Evolutionary conservation across 2,888 invertebrate genomes (phyloP).

Genomic region (Caenorhabditis sp.): DNA sequence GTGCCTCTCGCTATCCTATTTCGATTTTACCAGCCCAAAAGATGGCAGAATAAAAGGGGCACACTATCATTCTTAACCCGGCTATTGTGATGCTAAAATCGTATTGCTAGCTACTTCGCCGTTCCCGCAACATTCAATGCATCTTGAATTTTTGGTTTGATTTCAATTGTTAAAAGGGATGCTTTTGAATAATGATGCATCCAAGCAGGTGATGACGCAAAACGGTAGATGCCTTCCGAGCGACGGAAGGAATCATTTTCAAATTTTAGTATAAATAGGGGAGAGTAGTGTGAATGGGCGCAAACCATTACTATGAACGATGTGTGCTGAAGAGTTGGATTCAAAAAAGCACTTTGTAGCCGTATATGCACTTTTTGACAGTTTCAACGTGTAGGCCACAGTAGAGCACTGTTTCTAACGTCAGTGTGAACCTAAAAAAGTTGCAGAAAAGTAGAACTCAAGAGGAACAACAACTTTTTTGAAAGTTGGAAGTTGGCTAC

Average conservation of each 20-base stretch:
- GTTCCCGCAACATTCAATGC: slow-evolving; percentile 10
- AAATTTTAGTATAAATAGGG: too few species aligned
- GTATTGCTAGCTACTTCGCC: slow-evolving; percentile 29
- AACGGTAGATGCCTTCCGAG: slow-evolving; percentile 19
- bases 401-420: too few species aligned
- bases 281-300: too few species aligned
- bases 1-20: neutral
- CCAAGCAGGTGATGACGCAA: slow-evolving; percentile 11
- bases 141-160: slow-evolving; percentile 19
- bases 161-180: slow-evolving; percentile 27
- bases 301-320: too few species aligned
- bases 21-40: neutral
- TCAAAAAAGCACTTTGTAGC: too few species aligned
- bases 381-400: too few species aligned
- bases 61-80: slow-evolving; percentile 38
- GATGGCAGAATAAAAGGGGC: neutral
- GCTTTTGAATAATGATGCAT: slow-evolving; percentile 10
- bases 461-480: too few species aligned
- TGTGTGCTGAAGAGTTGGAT: too few species aligned
- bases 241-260: neutral
- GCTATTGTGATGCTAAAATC: slow-evolving; percentile 49
- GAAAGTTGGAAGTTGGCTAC: too few species aligned
- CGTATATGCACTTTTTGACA: too few species aligned
- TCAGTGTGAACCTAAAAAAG: too few species aligned
- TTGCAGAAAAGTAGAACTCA: too few species aligned